phyloP scores from a whole-genome alignment of 2,888 invertebrate genomes.

The Tiliacea citrago region DNA sequence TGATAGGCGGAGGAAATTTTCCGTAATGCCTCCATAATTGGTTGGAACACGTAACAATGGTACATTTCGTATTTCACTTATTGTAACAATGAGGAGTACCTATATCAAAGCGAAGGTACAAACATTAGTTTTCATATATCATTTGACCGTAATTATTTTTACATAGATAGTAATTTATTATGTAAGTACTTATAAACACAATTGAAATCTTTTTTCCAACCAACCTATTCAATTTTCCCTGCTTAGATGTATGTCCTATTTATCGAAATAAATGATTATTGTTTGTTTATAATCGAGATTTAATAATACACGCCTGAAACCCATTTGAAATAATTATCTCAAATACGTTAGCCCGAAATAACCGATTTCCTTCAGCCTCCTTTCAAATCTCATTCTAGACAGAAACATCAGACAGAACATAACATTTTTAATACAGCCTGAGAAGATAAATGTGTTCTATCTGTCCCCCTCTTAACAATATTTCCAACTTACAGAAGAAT shows the following conservation, averaged over 20 bases:
- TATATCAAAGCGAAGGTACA: neutral
- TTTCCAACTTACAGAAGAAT: slow-evolving; percentile 16
- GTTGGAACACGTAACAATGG: slow-evolving; percentile 62
- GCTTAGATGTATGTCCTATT: neutral
- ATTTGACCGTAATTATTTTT: slow-evolving; percentile 4
- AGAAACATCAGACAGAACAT: neutral
- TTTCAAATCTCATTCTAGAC: neutral
- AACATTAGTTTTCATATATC: slow-evolving; percentile 8
- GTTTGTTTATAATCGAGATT: neutral
- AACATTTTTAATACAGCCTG: neutral
- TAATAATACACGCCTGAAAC: neutral
- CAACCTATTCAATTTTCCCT: neutral
- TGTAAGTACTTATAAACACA: neutral
- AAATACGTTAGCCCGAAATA: neutral
- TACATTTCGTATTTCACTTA: slow-evolving; percentile 59
- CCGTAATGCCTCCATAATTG: slow-evolving; percentile 55
- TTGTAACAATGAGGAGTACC: slow-evolving; percentile 42
- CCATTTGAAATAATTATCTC: no score
- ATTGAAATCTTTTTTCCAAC: neutral
- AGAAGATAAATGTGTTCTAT: neutral
- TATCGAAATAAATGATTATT: neutral
- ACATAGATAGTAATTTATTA: neutral
- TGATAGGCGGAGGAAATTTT: slow-evolving; percentile 56
- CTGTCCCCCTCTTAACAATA: neutral
- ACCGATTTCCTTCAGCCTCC: neutral